Evolutionary conservation across 2,113 vertebrate genomes (phyloP).

Genomic region (Burhinus bistriatus): DNA sequence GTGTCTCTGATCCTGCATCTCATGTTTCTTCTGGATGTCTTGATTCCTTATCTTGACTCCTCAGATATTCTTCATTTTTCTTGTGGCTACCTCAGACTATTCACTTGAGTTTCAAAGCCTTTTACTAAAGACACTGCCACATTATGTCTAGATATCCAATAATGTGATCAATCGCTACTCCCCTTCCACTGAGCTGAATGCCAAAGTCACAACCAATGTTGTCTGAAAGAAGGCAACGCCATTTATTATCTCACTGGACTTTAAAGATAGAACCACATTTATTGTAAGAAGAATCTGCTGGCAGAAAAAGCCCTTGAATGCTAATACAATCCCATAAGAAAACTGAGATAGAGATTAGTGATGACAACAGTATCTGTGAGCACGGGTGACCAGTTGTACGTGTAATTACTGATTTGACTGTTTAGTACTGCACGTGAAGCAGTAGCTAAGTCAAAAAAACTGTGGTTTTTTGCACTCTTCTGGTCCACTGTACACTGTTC

Average conservation of each 20-base stretch:
- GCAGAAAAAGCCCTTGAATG: not conserved
- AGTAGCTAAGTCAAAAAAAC: not conserved
- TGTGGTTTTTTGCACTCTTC: fast-evolving
- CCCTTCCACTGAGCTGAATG: not conserved
- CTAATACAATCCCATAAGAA: not conserved
- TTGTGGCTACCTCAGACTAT: not conserved
- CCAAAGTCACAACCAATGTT: not conserved
- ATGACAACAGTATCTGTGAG: not conserved
- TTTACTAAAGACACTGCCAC: not conserved
- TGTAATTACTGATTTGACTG: not conserved
- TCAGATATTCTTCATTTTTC: conserved; percentile 22
- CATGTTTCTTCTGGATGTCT: not conserved
- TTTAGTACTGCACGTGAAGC: not conserved
- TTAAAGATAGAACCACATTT: not conserved
- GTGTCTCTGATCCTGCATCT: not conserved
- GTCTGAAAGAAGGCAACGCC: not conserved
- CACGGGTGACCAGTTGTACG: not conserved
- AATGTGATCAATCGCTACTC: not conserved
- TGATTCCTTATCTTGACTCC: conserved; percentile 7
- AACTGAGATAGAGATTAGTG: not conserved
- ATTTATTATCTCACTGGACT: not conserved
- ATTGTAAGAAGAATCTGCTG: not conserved
- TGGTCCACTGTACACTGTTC: not conserved
- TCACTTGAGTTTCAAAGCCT: not conserved
- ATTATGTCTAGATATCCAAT: not conserved